Evolutionary conservation across 2,113 vertebrate genomes (phyloP), one percentile per base, ranked within the genome.

Genomic region (Phycodurus eques): DNA sequence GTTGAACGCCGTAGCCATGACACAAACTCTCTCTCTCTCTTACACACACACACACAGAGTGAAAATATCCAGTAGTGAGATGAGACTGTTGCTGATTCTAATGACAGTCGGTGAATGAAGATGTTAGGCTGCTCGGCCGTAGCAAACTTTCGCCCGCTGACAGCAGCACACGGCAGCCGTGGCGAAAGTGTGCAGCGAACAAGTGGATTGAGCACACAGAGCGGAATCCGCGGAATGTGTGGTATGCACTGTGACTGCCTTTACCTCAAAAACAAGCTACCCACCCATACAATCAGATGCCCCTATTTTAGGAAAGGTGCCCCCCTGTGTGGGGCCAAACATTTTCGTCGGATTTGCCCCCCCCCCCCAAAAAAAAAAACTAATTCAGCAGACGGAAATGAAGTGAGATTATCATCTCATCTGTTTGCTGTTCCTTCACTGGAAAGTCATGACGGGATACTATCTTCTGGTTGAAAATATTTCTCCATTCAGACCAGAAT

Each of bases 61-160:
- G 39, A 71, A 71, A 68, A 60, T 68, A 75, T 78, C 69, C 31
- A 68, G 69, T 73, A 42, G 60, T 31, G 57, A 62, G 64, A 70
- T 65, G 33, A 57, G 33, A 51, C 73, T 75, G 82, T 87, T 70
- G 78, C 78, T 15, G 80, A 87, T 84, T 60, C 56, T 71, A 75
- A 31, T 1, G 85, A 80, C 82, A 83, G 70, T 76, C 64, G 69
- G 76, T 82, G 86, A 84, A 88, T 85, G 70, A 84, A 85, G 81
- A 88, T 73, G 75, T 87, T 82, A 71, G 71, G 39, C 73, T 77
- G 75, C 67, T 81, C 75, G 77, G 71, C 75, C 71, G 75, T 76
- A 79, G 68, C 78, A 35, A 49, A 63, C 64, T 68, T 79, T 69
- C 57, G 39, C 10, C 61, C 54, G 33, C 49, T 80, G 77, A 79